Base-by-base conservation (phyloP, 2,797 vertebrate genomes). In the Chromis chromis region DNA sequence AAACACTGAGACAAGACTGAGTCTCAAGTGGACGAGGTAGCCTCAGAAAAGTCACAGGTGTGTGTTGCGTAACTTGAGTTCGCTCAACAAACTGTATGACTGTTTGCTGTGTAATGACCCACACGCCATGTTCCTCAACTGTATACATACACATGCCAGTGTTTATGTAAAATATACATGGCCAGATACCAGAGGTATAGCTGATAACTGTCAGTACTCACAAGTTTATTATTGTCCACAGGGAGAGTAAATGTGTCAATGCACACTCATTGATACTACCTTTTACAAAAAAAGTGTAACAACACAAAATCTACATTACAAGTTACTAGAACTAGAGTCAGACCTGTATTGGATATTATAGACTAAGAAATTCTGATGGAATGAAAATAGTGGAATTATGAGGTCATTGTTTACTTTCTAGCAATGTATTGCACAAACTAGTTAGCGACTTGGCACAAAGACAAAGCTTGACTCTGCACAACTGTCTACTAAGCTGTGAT, bases 1-100 rank as follows among this genome's bases (percentile, higher is more conserved):
- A 63, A 81, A 82, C 77, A 79, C 44, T 73, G 73, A 76, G 12
- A 65, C 68, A 50, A 27, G 73, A 49, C 53, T 10, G 19, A 33
- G 33, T 69, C 49, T 64, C 44, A 33, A 65, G 57, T 55, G 39
- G 60, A 50, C 19, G 13, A 55, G 39, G 60, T 52, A 50, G 39
- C 44, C 16, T 68, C 21, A 46, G 44, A 74, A 19, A 75, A 64
- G 71, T 76, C 68, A 72, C 74, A 68, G 59, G 16, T 61, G 28
- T 1, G 27, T 39, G 66, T 84, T 82, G 77, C 31, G 42, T 71
- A 72, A 88, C 55, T 64, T 22, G 52, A 70, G 39, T 31, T 28
- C n/a, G 11, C 48, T 33, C 36, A 46, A 13, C 65, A 54, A 49
- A 54, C 46, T 62, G 16, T 2, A 25, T 52, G 14, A 60, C 11